phyloP scores from a whole-genome alignment of 2,113 vertebrate species.

The Capreolus pygargus region DNA sequence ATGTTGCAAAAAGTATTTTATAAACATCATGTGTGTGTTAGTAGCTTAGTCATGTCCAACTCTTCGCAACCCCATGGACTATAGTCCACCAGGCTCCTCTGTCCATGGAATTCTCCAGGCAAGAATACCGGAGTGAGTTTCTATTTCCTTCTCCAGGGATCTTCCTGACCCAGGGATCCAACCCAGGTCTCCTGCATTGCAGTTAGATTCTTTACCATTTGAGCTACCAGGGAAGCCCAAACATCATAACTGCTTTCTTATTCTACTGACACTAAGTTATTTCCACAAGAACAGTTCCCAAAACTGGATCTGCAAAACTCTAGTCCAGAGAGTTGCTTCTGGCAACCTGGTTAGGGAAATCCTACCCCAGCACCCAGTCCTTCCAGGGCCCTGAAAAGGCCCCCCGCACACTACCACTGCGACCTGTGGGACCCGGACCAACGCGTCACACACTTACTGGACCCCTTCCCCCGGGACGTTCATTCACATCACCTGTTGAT shows the following conservation, averaged over 20 bases:
- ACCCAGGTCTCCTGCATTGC: background rate
- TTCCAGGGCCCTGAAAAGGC: background rate
- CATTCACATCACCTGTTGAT: accelerated
- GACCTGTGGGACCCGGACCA: background rate
- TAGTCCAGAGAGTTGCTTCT: background rate
- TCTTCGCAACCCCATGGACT: background rate
- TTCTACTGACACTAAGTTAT: background rate
- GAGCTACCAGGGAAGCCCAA: background rate
- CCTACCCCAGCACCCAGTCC: background rate
- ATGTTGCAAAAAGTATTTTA: background rate
- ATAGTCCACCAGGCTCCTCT: background rate
- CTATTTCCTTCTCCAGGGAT: background rate
- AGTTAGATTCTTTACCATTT: background rate
- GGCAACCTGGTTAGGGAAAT: background rate
- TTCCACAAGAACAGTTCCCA: background rate
- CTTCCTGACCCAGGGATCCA: background rate
- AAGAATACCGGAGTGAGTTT: background rate
- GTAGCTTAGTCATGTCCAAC: background rate
- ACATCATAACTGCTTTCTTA: background rate
- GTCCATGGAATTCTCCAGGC: background rate
- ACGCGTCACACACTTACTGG: too few relatives aligned
- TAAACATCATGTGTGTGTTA: background rate
- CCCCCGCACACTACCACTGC: accelerated
- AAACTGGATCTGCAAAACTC: background rate
- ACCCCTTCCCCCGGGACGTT: background rate